phyloP scores from a whole-genome alignment of 1,140 invertebrate genomes.

The Neodiprion lecontei region DNA sequence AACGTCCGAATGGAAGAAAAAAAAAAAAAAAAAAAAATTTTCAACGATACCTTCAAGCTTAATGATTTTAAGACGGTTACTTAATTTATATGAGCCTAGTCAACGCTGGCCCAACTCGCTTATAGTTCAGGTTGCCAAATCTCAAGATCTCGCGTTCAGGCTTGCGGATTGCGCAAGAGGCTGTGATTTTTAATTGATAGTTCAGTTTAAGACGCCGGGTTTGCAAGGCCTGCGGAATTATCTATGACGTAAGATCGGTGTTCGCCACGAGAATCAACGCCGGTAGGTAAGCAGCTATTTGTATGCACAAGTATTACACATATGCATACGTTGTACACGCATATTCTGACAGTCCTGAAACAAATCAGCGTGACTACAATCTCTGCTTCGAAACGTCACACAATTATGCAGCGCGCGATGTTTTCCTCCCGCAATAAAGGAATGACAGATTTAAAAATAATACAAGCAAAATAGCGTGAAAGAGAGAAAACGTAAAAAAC shows the following conservation, averaged over 20 bases:
- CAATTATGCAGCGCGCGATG: neutral
- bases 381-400: neutral
- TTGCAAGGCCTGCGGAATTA: neutral
- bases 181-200: slow-evolving; percentile 7
- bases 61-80: neutral
- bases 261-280: neutral
- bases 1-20: neutral
- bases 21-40: neutral
- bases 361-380: neutral
- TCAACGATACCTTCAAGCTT: neutral
- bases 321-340: neutral
- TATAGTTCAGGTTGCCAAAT: neutral
- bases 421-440: no score
- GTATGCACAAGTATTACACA: neutral
- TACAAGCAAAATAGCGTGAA: no score
- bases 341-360: neutral
- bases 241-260: neutral
- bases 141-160: neutral
- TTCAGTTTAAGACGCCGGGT: neutral
- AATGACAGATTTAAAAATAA: no score
- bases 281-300: neutral
- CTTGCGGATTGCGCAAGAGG: neutral
- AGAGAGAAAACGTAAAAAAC: no score
- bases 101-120: neutral
- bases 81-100: neutral